Conservation (phyloP, 2,113 vertebrate species). For the Perca fluviatilis region DNA sequence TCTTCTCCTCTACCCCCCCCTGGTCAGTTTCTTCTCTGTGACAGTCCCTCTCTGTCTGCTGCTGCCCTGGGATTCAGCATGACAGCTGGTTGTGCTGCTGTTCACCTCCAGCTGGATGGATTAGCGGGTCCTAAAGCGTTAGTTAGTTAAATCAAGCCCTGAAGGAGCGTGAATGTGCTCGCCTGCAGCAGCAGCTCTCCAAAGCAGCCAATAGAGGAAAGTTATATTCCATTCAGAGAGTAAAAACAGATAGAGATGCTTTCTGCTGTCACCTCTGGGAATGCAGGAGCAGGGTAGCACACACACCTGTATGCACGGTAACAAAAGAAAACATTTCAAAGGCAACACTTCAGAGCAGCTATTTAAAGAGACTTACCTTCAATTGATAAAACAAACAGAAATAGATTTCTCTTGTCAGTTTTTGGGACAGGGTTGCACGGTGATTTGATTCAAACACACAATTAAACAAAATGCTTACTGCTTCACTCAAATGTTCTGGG, state of each 20-base stretch:
- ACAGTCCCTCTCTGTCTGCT: conserved; percentile 42
- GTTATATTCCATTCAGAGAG: conserved; percentile 49
- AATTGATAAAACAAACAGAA: conserved; percentile 28
- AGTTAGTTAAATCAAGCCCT: conserved; percentile 80
- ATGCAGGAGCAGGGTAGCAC: conserved; percentile 6
- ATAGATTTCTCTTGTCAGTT: conserved; percentile 42
- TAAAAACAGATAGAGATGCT: conserved; percentile 53
- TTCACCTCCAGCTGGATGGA: conserved; percentile 78
- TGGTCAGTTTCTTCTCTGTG: conserved; percentile 30
- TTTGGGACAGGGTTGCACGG: conserved; percentile 21
- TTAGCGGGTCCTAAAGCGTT: conserved; percentile 72
- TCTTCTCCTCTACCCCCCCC: conserved; percentile 4
- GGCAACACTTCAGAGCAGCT: conserved; percentile 27
- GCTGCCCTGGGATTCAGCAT: conserved; percentile 51
- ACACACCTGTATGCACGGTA: conserved; percentile 15
- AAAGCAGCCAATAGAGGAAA: conserved; percentile 57
- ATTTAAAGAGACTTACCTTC: conserved; percentile 8
- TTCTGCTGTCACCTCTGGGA: conserved; percentile 60
- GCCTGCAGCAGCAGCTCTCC: conserved; percentile 57
- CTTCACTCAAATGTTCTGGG: neutral
- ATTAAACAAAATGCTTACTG: conserved; percentile 23
- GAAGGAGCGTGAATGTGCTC: conserved; percentile 63
- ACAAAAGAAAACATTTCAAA: conserved; percentile 35
- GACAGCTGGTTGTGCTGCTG: conserved; percentile 67
- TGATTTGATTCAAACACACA: conserved; percentile 18